Evolutionary conservation across 2,888 invertebrate genomes (phyloP).

Genomic region (Agelastica alni): DNA sequence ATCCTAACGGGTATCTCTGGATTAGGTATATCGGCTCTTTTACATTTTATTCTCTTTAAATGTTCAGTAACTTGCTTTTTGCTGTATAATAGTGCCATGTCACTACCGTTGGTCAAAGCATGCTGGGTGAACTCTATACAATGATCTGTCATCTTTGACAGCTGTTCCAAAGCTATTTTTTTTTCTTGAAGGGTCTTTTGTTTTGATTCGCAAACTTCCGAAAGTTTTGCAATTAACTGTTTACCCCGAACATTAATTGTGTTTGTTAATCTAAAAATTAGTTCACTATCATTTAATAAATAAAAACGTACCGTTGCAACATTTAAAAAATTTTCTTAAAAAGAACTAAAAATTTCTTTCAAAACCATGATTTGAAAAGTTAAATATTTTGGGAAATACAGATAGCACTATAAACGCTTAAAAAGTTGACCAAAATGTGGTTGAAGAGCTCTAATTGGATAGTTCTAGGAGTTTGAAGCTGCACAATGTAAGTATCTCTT

Average conservation of each 20-base stretch:
- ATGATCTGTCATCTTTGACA: conserved; percentile 86
- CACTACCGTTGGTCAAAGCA: conserved; percentile 78
- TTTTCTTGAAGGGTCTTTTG: conserved; percentile 82
- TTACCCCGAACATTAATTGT: conserved; percentile 83
- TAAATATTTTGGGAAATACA: no score
- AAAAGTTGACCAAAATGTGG: no score
- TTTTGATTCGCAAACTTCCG: conserved; percentile 77
- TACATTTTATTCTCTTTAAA: conserved; percentile 79
- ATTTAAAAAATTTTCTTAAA: no score
- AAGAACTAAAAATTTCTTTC: no score
- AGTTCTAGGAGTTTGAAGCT: no score
- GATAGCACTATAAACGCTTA: no score
- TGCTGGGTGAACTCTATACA: conserved; percentile 83
- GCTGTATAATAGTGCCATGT: conserved; percentile 81
- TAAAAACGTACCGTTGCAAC: no score
- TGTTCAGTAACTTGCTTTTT: conserved; percentile 77
- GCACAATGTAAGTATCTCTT: no score
- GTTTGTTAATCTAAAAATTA: conserved; percentile 71
- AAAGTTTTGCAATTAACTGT: conserved; percentile 77
- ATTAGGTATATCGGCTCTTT: conserved; percentile 85
- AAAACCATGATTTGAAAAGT: no score
- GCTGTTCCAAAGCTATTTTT: conserved; percentile 78
- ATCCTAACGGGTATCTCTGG: conserved; percentile 87
- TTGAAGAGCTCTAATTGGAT: no score
- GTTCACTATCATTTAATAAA: no score